Conservation (phyloP, 2,797 vertebrate species). For the Myotis daubentonii region DNA sequence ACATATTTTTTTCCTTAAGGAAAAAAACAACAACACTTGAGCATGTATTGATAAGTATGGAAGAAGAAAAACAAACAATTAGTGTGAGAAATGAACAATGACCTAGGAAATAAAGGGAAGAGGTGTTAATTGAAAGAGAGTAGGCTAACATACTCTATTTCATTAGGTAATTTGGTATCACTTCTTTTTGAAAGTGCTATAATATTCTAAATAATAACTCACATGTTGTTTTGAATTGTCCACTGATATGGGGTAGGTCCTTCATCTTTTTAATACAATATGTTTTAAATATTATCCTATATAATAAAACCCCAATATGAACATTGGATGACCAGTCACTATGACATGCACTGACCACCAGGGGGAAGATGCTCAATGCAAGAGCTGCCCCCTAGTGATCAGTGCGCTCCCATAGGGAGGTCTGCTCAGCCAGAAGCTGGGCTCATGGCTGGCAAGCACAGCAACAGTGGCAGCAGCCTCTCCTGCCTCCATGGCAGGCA, state of each 20-base stretch:
- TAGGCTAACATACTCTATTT: background rate
- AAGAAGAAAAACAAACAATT: background rate
- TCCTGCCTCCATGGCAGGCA: too few species aligned
- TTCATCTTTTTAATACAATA: slow-evolving; percentile 38
- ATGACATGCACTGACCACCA: too few species aligned
- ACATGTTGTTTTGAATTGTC: slow-evolving; percentile 19
- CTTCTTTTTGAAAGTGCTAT: background rate
- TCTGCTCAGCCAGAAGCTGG: too few species aligned
- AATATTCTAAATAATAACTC: background rate
- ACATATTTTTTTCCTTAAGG: background rate
- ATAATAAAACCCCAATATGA: too few species aligned
- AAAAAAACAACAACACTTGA: background rate
- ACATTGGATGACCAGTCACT: fast-evolving
- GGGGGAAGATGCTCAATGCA: too few species aligned
- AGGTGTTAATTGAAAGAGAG: background rate
- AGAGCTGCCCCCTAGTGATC: too few species aligned
- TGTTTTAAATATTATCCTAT: background rate
- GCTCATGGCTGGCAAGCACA: too few species aligned
- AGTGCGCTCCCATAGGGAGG: too few species aligned
- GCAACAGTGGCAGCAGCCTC: too few species aligned
- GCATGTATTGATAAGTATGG: background rate
- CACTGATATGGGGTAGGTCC: slow-evolving; percentile 38
- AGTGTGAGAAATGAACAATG: background rate
- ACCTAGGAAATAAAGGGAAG: background rate
- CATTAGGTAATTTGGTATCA: background rate